Percentiles rank a stretch among this genome's conserved stretches.
Evolutionary conservation across 2,888 invertebrate species (phyloP).

Genomic region (Andrena fulva): DNA sequence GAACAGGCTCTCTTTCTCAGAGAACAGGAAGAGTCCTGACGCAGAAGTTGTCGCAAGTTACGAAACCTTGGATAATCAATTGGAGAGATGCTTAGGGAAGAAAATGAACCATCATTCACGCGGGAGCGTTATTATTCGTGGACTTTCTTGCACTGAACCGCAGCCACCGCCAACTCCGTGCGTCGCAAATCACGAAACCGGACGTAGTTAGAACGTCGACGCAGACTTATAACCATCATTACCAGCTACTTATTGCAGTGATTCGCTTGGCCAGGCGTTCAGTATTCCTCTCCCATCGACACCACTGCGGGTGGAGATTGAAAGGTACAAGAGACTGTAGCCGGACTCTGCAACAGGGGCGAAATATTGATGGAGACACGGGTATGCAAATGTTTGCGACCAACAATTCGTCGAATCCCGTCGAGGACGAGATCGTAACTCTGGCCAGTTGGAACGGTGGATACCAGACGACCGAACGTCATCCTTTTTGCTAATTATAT

Average conservation of each 20-base stretch:
- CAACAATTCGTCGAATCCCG: slow-evolving; percentile 22
- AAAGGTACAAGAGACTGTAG: not conserved
- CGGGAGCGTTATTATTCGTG: slow-evolving; percentile 4
- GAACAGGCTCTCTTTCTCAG: not conserved
- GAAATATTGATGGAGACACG: slow-evolving; percentile 12
- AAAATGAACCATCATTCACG: not conserved
- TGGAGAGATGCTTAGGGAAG: not conserved
- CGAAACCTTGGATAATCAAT: slow-evolving; percentile 6
- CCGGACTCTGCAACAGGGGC: not conserved
- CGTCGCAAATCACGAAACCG: slow-evolving; percentile 12
- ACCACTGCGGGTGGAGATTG: slow-evolving; percentile 15
- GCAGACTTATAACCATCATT: slow-evolving; percentile 38
- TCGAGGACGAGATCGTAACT: slow-evolving; percentile 20
- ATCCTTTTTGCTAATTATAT: slow-evolving; percentile 13
- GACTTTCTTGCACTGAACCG: slow-evolving; percentile 30
- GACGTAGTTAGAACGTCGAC: slow-evolving; percentile 35
- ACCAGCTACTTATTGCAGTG: slow-evolving; percentile 18
- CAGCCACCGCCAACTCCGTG: slow-evolving; percentile 16
- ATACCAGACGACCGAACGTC: not conserved
- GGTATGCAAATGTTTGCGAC: slow-evolving; percentile 57
- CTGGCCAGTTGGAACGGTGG: not conserved
- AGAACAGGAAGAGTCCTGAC: not conserved
- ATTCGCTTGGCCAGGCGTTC: slow-evolving; percentile 1
- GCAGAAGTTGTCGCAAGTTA: not conserved
- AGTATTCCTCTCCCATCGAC: not conserved